Conservation (phyloP, 2,797 vertebrate genomes). For the Chelmon rostratus region DNA sequence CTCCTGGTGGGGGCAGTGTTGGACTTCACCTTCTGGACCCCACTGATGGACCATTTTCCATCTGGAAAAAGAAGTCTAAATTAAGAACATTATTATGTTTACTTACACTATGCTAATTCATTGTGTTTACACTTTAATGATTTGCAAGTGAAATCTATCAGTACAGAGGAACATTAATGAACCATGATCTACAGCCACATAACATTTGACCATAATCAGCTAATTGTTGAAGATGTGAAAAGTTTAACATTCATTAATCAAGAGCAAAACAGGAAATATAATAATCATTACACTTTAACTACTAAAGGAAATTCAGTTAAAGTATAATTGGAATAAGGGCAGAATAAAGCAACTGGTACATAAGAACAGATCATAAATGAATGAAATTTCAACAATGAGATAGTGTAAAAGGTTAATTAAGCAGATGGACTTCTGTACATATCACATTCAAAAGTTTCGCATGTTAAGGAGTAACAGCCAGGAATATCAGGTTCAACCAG, state of each 20-base stretch:
- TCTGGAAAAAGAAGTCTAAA: conserved; percentile 61
- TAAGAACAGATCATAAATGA: not conserved
- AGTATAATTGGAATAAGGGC: not conserved
- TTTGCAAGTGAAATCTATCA: conserved; percentile 18
- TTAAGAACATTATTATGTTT: conserved; percentile 61
- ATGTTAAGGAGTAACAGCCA: conserved; percentile 52
- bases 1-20: conserved; percentile 77
- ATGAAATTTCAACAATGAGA: not conserved
- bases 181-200: not conserved
- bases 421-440: conserved; percentile 15
- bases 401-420: conserved; percentile 28
- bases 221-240: conserved; percentile 10
- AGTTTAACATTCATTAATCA: not conserved
- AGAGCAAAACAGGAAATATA: conserved; percentile 3
- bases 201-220: conserved; percentile 11
- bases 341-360: not conserved
- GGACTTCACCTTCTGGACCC: conserved; percentile 64
- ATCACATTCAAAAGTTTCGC: conserved; percentile 42
- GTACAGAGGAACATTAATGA: not conserved
- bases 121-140: conserved; percentile 14
- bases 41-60: conserved; percentile 54
- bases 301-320: not conserved
- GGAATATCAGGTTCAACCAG: conserved; percentile 63
- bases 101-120: conserved; percentile 36
- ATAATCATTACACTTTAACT: not conserved